Evolutionary conservation across 2,797 vertebrate genomes (phyloP).

Genomic region (Lepilemur ruficaudatus): DNA sequence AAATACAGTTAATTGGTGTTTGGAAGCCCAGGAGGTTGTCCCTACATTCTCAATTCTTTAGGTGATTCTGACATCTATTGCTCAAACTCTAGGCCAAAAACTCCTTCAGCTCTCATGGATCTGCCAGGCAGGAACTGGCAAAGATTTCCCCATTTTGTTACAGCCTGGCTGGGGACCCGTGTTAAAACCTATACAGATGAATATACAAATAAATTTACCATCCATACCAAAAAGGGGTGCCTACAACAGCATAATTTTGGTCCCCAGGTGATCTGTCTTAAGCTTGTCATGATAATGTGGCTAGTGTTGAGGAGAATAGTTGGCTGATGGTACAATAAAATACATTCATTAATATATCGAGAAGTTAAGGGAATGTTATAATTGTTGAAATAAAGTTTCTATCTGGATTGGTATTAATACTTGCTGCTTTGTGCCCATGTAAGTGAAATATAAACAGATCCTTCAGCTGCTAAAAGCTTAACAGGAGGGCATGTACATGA

Average conservation of each 20-base stretch:
- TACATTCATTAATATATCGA: neutral
- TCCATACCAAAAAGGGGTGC: neutral
- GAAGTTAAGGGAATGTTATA: conserved; percentile 25
- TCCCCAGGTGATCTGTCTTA: neutral
- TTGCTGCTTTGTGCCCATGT: conserved; percentile 42
- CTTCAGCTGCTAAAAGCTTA: conserved; percentile 26
- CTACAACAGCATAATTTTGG: neutral
- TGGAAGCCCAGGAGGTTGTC: neutral
- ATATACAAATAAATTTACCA: neutral
- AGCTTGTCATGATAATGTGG: neutral
- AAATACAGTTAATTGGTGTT: neutral
- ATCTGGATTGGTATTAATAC: conserved; percentile 41
- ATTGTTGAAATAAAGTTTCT: conserved; percentile 52
- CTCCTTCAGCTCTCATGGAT: neutral
- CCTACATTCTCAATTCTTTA: neutral
- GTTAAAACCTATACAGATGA: conserved; percentile 15
- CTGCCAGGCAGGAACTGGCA: conserved; percentile 34
- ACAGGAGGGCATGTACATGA: conserved; percentile 42
- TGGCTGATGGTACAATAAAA: neutral
- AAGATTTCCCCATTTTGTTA: conserved; percentile 4
- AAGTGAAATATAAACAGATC: conserved; percentile 63
- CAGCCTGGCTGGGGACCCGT: neutral
- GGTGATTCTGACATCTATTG: neutral
- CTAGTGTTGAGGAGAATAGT: neutral
- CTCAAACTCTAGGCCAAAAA: conserved; percentile 29